Base-by-base conservation (phyloP, 2,113 vertebrate genomes). In the Phyllostomus hastatus region DNA sequence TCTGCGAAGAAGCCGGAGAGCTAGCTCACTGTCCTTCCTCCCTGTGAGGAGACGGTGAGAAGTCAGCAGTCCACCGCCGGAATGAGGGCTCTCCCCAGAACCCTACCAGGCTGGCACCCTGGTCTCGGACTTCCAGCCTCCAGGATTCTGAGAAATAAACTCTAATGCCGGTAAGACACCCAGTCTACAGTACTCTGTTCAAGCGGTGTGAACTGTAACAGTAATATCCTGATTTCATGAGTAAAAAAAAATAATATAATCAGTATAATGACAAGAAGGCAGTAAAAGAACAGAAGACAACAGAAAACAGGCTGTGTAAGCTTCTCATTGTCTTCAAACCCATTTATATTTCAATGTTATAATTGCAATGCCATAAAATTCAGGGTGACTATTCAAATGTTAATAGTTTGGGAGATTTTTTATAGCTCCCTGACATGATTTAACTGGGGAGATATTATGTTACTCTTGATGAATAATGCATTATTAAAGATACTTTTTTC, bases 401-500 rank as follows among this genome's bases (percentile, higher is more conserved):
- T 94, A 94, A 95, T 85, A 75, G 70, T 82, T 81, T 72, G n/a
- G 38, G 67, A 75, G 66, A 82, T 50, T 79, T 96, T 48, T 85
- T 84, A 61, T 61, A 88, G 69, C 10, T 84, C 80, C 88, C 76
- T 85, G 35, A 85, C 69, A 80, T 87, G 59, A 95, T 64, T 92
- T 92, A 70, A 84, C 83, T 78, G 78, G 20, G 83, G 5, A 90
- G 26, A 79, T 69, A 87, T 17, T 78, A 75, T 20, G 24, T 78
- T 94, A 84, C 73, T 93, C 94, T 33, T 83, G 57, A 95, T 72
- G 67, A 87, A 96, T 92, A 80, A 95, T 90, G 33, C 33, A 73
- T 92, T 86, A 84, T 64, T 88, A 95, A 57, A 96, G 12, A 76
- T 83, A 33, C 61, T 90, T 96, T 96, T 92, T 91, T 96, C 75